Base-by-base conservation (phyloP, 1,140 invertebrate genomes). In the Papilio xuthus region DNA sequence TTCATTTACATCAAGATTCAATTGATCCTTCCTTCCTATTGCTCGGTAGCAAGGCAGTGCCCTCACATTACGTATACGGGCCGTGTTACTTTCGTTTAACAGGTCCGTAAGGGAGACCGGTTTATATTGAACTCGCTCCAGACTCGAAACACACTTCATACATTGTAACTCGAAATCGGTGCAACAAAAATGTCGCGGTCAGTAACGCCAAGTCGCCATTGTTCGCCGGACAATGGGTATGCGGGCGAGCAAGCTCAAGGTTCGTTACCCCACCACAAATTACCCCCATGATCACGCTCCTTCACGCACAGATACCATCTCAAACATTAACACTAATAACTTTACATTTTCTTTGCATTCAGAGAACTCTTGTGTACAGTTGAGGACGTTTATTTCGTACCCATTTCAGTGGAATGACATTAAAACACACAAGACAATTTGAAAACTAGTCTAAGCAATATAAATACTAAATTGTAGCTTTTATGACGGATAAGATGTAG, bases 201-300 rank as follows among this genome's bases (percentile, higher is more conserved):
- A 82, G 78, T 79, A 76, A 77, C 77, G 76, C 77, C 47, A 77
- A 79, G 77, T 79, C 77, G 79, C 69, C 80, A 87, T 86, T 88
- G 83, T 84, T 77, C 80, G 71, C 42, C 74, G 88, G 86, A 88
- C 88, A 89, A 89, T 88, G 78, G 81, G 78, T 78, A 89, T 89
- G 88, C 88, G 88, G 88, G 88, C 82, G 63, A 78, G 81, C 82
- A 56, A 78, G 81, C 79, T 75, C 83, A 78, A 78, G 86, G 86
- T 86, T 89, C 88, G 83, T 75, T 86, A 85, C 81, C 86, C 87
- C 83, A 85, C 86, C 89, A 89, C 89, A 89, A 89, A 89, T 88
- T 85, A 87, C 90, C 89, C 90, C 87, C 89, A 92, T 91, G 84
- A 84, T 87, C 82, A 47, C 75, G 80, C 81, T 80, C 60, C 60